phyloP scores from a whole-genome alignment of 2,888 invertebrate genomes.

The Dermolepida albohirtum region DNA sequence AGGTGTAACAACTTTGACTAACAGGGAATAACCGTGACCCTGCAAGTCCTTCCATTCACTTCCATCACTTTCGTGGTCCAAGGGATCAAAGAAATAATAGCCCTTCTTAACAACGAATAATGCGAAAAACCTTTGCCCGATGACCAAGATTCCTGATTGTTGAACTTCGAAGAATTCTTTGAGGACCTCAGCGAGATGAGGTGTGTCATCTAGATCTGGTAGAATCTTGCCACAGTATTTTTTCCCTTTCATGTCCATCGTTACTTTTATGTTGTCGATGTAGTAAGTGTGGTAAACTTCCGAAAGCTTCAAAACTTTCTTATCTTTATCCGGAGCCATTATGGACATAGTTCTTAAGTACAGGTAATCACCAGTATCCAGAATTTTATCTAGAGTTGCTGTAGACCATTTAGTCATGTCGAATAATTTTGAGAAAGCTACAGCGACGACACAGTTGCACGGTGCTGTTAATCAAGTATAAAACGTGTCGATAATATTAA shows the following conservation, averaged over 20 bases:
- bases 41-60: slow-evolving; percentile 53
- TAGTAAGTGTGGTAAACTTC: slow-evolving; percentile 56
- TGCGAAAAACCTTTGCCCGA: slow-evolving; percentile 54
- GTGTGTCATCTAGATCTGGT: slow-evolving; percentile 45
- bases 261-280: slow-evolving; percentile 54
- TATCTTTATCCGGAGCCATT: slow-evolving; percentile 50
- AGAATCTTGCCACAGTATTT: slow-evolving; percentile 48
- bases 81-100: slow-evolving; percentile 59
- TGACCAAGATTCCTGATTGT: slow-evolving; percentile 55
- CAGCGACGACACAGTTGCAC: slow-evolving; percentile 70
- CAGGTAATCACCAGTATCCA: slow-evolving; percentile 69
- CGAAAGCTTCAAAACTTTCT: slow-evolving; percentile 51
- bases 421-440: slow-evolving; percentile 68
- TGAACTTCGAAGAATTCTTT: slow-evolving; percentile 55
- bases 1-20: slow-evolving; percentile 53
- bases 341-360: slow-evolving; percentile 57
- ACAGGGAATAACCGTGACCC: slow-evolving; percentile 52
- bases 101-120: slow-evolving; percentile 54
- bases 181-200: slow-evolving; percentile 45
- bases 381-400: slow-evolving; percentile 68
- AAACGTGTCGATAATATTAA: neutral
- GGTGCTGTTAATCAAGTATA: slow-evolving; percentile 59
- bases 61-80: slow-evolving; percentile 57
- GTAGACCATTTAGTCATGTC: slow-evolving; percentile 71
- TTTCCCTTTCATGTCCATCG: slow-evolving; percentile 54